Evolutionary conservation across 2,797 vertebrate species (phyloP).

Genomic region (Schizopygopsis pylzovi): DNA sequence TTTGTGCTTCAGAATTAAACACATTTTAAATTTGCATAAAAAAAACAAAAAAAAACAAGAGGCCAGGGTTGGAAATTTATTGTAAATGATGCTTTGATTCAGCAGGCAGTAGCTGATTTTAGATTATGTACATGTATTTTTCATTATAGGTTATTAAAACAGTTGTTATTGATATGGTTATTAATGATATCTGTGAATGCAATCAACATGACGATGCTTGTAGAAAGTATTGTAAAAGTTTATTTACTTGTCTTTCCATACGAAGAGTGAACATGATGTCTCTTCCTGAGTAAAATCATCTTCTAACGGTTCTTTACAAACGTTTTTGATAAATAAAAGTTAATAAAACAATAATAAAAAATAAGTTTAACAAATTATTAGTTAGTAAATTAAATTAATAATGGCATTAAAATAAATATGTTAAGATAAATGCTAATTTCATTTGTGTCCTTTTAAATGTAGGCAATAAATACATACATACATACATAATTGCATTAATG

Average conservation of each 20-base stretch:
- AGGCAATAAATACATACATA: background rate
- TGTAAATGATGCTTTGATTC: background rate
- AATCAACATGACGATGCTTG: background rate
- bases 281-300: background rate
- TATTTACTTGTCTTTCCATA: background rate
- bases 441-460: background rate
- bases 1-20: no score
- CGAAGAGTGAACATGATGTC: no score
- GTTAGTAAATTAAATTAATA: background rate
- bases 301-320: background rate
- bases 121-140: background rate
- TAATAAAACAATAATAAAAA: background rate
- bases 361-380: no score
- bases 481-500: no score
- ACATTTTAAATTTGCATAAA: no score
- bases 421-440: no score
- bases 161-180: background rate
- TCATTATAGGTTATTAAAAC: background rate
- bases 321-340: background rate
- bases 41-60: no score
- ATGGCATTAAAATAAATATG: no score
- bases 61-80: background rate
- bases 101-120: background rate
- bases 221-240: background rate
- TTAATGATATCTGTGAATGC: background rate